Conservation (phyloP, 2,888 invertebrate genomes). For the Sycophila texana region DNA sequence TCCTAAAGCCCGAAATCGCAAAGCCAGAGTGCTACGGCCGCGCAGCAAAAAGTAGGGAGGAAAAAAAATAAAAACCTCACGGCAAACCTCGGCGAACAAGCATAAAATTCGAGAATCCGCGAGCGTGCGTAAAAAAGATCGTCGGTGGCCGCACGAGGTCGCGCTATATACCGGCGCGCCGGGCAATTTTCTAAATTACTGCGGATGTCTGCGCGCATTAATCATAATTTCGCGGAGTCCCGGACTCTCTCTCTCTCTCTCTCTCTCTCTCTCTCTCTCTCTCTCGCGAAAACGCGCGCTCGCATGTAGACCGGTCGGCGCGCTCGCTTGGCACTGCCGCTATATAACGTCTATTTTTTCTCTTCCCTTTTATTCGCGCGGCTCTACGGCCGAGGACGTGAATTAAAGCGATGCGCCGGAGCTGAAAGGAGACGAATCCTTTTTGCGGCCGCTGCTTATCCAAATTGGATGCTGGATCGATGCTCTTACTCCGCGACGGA, state of each 20-base stretch:
- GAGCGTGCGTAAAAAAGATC: neutral
- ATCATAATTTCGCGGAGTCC: conserved; percentile 44
- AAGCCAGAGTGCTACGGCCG: too few relatives aligned
- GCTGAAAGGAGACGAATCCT: neutral
- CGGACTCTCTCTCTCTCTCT: neutral
- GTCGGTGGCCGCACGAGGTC: conserved; percentile 1
- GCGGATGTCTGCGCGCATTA: conserved; percentile 51
- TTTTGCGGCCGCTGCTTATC: neutral
- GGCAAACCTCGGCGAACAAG: neutral
- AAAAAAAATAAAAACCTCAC: too few relatives aligned
- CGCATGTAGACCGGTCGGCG: neutral
- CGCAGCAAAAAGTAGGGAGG: too few relatives aligned
- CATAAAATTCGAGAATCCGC: too few relatives aligned
- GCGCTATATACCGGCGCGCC: neutral
- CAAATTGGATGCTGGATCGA: too few relatives aligned
- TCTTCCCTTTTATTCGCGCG: too few relatives aligned
- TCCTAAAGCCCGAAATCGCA: too few relatives aligned
- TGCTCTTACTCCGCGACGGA: neutral
- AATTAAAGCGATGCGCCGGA: too few relatives aligned
- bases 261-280: too few relatives aligned
- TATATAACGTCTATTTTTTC: too few relatives aligned
- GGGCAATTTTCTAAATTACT: conserved; percentile 53
- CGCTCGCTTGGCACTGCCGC: neutral
- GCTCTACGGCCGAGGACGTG: too few relatives aligned
- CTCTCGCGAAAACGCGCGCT: neutral